Conservation (phyloP, 2,113 vertebrate genomes). For the Misgurnus mizolepis region DNA sequence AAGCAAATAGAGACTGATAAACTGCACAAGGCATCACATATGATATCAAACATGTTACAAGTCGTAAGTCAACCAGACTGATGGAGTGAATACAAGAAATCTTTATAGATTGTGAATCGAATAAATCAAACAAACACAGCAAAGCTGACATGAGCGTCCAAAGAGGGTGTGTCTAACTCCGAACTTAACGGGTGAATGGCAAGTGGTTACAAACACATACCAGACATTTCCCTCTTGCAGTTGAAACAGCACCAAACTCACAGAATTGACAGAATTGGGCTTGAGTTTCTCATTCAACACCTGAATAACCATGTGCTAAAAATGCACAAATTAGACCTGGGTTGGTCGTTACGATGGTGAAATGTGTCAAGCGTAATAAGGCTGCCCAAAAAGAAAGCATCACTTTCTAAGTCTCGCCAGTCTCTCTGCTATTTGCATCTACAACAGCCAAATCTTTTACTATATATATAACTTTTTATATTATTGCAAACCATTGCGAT, state of each 20-base stretch:
- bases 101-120: neutral
- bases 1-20: neutral
- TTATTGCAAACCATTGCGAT: too few relatives aligned
- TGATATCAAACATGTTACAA: too few relatives aligned
- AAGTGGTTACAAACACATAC: conserved; percentile 16
- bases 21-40: neutral
- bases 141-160: neutral
- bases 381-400: too few relatives aligned
- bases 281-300: neutral
- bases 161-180: neutral
- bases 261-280: neutral
- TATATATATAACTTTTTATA: too few relatives aligned
- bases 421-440: too few relatives aligned
- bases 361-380: too few relatives aligned
- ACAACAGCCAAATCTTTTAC: too few relatives aligned
- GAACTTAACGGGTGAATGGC: conserved; percentile 23
- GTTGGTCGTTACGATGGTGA: too few relatives aligned
- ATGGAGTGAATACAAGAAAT: neutral
- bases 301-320: neutral
- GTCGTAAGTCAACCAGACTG: neutral
- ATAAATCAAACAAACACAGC: neutral
- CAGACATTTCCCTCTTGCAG: conserved; percentile 10
- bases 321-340: neutral
- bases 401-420: too few relatives aligned
- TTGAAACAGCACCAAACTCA: conserved; percentile 15